Conservation (phyloP, 2,113 vertebrate species). For the Pedetes capensis region DNA sequence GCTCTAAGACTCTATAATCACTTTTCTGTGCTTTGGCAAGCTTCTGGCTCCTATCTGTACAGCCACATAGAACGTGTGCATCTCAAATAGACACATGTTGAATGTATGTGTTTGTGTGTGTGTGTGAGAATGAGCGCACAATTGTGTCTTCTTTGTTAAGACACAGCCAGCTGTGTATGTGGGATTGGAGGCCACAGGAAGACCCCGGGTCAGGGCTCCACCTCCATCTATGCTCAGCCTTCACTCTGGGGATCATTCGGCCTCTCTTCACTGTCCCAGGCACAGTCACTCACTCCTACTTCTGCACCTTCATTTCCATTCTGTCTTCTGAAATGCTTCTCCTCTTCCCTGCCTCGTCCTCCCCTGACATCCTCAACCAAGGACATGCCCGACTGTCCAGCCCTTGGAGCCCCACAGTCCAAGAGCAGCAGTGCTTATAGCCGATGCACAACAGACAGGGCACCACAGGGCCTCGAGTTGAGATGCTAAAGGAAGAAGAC, state of each 20-base stretch:
- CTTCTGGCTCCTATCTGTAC: background rate
- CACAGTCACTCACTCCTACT: background rate
- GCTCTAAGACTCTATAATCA: background rate
- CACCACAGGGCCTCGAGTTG: background rate
- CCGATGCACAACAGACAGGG: background rate
- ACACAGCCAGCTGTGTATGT: background rate
- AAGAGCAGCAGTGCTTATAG: rapidly evolving
- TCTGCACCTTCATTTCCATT: background rate
- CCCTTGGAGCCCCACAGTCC: rapidly evolving
- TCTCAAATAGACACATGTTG: background rate
- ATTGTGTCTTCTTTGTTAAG: background rate
- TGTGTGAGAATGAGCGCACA: too few species aligned
- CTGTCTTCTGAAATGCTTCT: background rate
- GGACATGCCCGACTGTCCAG: background rate
- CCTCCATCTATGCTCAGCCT: background rate
- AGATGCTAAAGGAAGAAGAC: rapidly evolving
- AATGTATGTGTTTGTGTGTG: background rate
- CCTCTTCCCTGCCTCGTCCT: background rate
- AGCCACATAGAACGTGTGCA: background rate
- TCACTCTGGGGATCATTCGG: background rate
- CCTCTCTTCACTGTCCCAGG: background rate
- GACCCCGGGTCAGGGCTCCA: background rate
- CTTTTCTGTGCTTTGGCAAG: background rate
- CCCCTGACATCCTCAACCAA: background rate
- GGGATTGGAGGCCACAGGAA: background rate